Base-by-base conservation (phyloP, 2,797 vertebrate genomes). In the Pseudotriccus pelzelni region DNA sequence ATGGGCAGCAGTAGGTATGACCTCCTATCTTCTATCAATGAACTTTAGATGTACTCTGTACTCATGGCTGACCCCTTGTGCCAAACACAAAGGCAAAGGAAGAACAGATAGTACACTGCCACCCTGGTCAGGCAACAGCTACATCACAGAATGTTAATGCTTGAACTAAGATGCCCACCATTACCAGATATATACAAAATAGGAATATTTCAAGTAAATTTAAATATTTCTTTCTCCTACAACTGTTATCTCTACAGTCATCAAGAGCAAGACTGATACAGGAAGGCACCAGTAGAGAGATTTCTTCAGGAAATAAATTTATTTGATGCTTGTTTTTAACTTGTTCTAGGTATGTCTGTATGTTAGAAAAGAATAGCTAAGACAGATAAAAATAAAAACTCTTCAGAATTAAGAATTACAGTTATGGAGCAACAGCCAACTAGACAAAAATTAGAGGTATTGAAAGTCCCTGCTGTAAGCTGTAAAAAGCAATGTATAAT, bases 21-120 rank as follows among this genome's bases (percentile, higher is more conserved):
- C 36, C 6, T 27, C 22, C 18, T n/a, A n/a, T 44, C 13, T 37
- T 47, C 34, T 59, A 30, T 17, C 68, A 25, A 10, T 34, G 6
- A 75, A 55, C 15, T 37, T 16, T 22, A 79, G 27, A 32, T 32
- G 30, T 27, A 47, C 11, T 46, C 19, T n/a, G 12, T 14, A 52
- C 6, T 60, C 55, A 43, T 0, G 1, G 27, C 44, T 58, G 58
- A 72, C 25, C n/a, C 30, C 63, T 2, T 1, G 0, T 28, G 24
- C 30, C 23, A 22, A 47, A 84, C 28, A 36, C 30, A 62, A 63
- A 62, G 37, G 28, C 10, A 73, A 22, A 59, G 34, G 44, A 83
- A 67, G 36, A 72, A n/a, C 0, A 53, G 17, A 41, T 13, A n/a
- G 19, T 30, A 47, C 37, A 44, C 41, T 46, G 21, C 20, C 36